Conservation (phyloP, 2,888 invertebrate genomes). For the Didymodactylos carnosus region DNA sequence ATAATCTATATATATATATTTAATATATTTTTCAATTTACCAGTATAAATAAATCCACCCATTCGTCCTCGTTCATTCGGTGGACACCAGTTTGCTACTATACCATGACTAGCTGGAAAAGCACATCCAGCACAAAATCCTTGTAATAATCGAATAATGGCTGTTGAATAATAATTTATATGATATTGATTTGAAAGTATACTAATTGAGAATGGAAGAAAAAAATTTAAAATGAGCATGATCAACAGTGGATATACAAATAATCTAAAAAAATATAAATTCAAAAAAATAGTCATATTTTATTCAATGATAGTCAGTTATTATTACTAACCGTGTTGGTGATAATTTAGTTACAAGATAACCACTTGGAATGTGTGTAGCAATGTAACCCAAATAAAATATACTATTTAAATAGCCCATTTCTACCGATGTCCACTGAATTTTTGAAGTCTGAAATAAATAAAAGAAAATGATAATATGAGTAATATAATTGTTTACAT, state of each 20-base stretch:
- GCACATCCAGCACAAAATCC: constrained; percentile 27
- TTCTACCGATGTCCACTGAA: constrained; percentile 23
- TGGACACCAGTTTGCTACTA: constrained; percentile 27
- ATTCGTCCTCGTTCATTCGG: constrained; percentile 23
- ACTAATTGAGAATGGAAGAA: constrained; percentile 24
- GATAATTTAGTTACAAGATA: constrained; percentile 24
- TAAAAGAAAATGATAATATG: not conserved
- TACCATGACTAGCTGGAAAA: constrained; percentile 27
- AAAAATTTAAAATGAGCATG: constrained; percentile 24
- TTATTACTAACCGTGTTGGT: constrained; percentile 12
- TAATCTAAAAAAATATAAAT: constrained; percentile 20
- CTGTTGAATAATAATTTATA: not conserved
- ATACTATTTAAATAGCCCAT: constrained; percentile 26
- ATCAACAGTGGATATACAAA: constrained; percentile 24
- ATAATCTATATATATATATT: not conserved
- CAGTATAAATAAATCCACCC: constrained; percentile 19
- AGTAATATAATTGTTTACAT: not conserved
- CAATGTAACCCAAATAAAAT: constrained; percentile 27
- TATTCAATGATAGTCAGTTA: too few relatives aligned
- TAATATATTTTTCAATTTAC: too few relatives aligned
- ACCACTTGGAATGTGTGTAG: constrained; percentile 28
- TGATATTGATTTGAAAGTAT: constrained; percentile 19
- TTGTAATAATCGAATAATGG: constrained; percentile 23
- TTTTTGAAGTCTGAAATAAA: constrained; percentile 22
- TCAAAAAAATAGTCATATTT: not conserved